Evolutionary conservation across 2,113 vertebrate genomes (phyloP).

Genomic region (Theropithecus gelada): DNA sequence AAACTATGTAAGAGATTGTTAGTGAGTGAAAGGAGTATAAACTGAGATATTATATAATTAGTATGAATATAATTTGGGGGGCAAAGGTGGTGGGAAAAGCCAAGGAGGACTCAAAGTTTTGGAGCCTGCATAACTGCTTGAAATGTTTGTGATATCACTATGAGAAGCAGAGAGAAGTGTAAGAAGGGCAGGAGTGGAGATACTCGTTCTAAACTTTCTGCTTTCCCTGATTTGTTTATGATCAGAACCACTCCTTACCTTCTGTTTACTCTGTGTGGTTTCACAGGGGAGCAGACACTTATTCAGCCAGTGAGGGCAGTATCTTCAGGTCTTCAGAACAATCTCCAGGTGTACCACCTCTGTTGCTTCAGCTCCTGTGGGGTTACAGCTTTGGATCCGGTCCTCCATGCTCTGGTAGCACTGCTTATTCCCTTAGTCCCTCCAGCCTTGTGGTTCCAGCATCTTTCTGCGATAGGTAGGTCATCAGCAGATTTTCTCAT

Average conservation of each 20-base stretch:
- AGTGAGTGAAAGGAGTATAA: neutral
- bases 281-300: neutral
- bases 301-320: neutral
- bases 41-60: neutral
- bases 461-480: neutral
- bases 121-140: neutral
- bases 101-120: neutral
- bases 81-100: neutral
- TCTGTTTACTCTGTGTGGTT: neutral
- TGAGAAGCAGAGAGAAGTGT: neutral
- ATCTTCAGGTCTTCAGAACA: neutral
- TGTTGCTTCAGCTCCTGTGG: neutral
- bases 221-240: neutral
- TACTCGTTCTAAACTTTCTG: neutral
- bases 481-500: neutral
- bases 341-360: neutral
- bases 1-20: neutral
- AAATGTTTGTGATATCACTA: neutral
- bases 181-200: neutral
- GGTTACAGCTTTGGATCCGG: neutral
- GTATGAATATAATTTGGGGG: neutral
- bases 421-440: neutral
- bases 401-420: too few species aligned
- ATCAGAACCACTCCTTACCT: rapidly evolving
- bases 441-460: neutral